A percentile compares a stretch with the other conserved stretches of the same genome.
These are phyloP conservation scores for Philotrypesis tridentata DNA, from an alignment of 1,140 invertebrate species.

Conservation along the genomic window DNA sequence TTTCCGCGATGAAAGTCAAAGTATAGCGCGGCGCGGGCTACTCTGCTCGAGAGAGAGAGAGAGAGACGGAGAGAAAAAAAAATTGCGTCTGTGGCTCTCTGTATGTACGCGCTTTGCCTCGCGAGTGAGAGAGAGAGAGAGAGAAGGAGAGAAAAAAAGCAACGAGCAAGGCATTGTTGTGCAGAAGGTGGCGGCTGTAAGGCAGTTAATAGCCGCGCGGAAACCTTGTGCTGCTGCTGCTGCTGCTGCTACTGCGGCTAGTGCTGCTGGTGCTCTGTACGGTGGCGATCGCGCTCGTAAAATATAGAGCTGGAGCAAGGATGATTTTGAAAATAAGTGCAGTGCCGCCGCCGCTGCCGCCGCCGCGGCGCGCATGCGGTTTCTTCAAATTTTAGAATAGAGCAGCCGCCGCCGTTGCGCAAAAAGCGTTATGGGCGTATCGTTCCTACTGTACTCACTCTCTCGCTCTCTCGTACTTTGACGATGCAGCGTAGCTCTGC, in stretches of 20 bases:
- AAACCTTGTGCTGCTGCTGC: constrained; percentile 16
- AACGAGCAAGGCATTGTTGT: background rate
- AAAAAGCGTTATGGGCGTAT: background rate
- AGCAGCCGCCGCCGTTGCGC: background rate
- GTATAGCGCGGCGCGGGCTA: background rate
- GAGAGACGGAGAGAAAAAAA: too few species aligned
- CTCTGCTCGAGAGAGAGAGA: too few species aligned
- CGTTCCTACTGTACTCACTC: background rate
- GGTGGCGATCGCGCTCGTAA: constrained; percentile 22
- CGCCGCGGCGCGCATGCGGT: background rate
- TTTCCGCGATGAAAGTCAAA: constrained; percentile 48
- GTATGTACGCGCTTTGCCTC: background rate
- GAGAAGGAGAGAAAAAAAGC: background rate
- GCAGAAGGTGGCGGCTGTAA: background rate
- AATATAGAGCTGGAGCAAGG: background rate
- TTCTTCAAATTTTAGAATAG: constrained; percentile 32
- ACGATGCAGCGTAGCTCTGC: too few species aligned
- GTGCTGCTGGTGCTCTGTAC: too few species aligned
- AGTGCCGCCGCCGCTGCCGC: too few species aligned
- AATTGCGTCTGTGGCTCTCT: background rate
- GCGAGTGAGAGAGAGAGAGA: background rate
- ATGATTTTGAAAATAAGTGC: constrained; percentile 37
- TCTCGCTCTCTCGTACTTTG: too few species aligned
- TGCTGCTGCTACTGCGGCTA: too few species aligned
- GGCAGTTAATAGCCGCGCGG: background rate